Conservation (phyloP, 2,113 vertebrate genomes). For the Scortum barcoo region DNA sequence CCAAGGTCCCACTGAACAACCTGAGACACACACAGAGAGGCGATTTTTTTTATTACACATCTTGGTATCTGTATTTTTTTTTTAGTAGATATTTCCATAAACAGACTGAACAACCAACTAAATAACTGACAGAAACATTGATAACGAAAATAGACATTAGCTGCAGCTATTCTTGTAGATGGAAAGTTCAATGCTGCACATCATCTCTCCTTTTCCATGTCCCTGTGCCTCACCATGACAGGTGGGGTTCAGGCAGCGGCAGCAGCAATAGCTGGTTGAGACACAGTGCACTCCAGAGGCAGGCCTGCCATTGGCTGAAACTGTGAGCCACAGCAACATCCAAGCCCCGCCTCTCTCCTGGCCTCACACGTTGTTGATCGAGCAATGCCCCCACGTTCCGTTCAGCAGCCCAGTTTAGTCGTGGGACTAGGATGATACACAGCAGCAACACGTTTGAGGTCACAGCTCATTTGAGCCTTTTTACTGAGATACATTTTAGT, state of each 20-base stretch:
- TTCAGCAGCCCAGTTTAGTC: slow-evolving; percentile 64
- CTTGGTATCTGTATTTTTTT: background rate
- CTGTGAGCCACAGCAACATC: slow-evolving; percentile 87
- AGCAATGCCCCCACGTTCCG: slow-evolving; percentile 47
- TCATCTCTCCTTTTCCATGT: background rate
- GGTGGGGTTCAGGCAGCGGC: slow-evolving; percentile 87
- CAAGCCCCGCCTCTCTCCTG: slow-evolving; percentile 65
- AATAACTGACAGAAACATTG: background rate
- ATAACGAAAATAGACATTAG: background rate
- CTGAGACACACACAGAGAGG: slow-evolving; percentile 72
- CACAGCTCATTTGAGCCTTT: background rate
- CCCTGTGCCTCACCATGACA: slow-evolving; percentile 85
- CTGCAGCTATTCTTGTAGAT: background rate
- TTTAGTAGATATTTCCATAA: too few species aligned
- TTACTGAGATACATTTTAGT: background rate
- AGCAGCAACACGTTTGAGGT: background rate
- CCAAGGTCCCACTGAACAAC: slow-evolving; percentile 90
- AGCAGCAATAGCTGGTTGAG: slow-evolving; percentile 91
- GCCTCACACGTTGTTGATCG: slow-evolving; percentile 71
- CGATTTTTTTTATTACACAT: background rate
- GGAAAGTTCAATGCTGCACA: background rate
- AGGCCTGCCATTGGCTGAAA: slow-evolving; percentile 96
- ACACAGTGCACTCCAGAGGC: slow-evolving; percentile 88
- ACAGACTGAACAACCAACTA: background rate
- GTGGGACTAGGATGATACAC: slow-evolving; percentile 39